Evolutionary conservation across 2,113 vertebrate genomes (phyloP).

Genomic region (Neolamprologus tretocephalus): DNA sequence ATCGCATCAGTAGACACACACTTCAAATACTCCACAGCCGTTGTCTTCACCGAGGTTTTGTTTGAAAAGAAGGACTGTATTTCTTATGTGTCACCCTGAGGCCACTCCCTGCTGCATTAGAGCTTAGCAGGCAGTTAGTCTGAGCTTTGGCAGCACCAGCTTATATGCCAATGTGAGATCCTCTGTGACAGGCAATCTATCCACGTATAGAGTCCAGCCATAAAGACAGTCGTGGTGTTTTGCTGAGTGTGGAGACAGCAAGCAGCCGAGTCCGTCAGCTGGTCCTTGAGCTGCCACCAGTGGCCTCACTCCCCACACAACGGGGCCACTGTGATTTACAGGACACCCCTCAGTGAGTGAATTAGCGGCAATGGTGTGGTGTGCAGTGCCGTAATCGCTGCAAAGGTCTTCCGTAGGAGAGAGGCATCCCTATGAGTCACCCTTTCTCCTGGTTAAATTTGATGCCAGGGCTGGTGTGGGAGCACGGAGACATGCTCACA

Average conservation of each 20-base stretch:
- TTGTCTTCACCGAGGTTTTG: background rate
- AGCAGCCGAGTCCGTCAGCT: slow-evolving; percentile 13
- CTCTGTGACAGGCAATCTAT: slow-evolving; percentile 30
- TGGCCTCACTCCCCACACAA: background rate
- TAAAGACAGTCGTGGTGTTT: background rate
- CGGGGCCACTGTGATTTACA: slow-evolving; percentile 33
- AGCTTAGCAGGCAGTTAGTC: background rate
- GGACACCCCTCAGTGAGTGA: slow-evolving; percentile 31
- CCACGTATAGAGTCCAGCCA: background rate
- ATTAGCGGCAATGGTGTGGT: slow-evolving; percentile 19
- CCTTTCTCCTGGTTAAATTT: background rate
- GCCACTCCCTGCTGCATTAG: background rate
- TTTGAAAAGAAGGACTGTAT: background rate
- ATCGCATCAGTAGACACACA: background rate
- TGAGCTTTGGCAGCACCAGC: background rate
- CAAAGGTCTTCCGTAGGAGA: background rate
- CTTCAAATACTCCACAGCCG: background rate
- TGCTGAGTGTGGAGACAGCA: slow-evolving; percentile 26
- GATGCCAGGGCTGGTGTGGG: background rate
- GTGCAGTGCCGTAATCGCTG: background rate
- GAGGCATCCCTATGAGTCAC: slow-evolving; percentile 15
- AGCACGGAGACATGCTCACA: background rate
- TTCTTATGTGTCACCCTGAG: background rate
- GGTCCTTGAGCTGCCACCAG: slow-evolving; percentile 54
- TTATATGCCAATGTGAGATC: background rate